Evolutionary conservation across 2,888 invertebrate genomes (phyloP), one percentile per base, ranked within the genome.

Genomic region (Drosophila stalkeri): DNA sequence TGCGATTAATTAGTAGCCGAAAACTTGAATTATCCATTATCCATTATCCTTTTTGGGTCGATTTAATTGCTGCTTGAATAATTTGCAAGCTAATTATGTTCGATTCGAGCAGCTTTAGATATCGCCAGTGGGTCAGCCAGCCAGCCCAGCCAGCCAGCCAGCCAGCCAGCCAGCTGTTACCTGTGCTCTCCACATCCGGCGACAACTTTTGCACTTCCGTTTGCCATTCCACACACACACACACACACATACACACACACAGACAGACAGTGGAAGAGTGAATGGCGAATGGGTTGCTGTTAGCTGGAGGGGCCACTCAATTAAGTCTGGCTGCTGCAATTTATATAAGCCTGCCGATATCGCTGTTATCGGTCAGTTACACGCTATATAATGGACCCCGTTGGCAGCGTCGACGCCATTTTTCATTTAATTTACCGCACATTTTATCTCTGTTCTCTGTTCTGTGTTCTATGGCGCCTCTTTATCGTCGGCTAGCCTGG

Each of bases 401-500:
- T 27, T 6, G 65, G 41, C 16, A 52, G 46, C 51, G 43, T 37
- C 14, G 49, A 44, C 27, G 70, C 65, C 72, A 87, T 85, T 90
- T 84, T 77, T 88, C 86, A 82, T 82, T 88, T 77, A 82, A 86
- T 88, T 88, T 81, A 84, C 79, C 77, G 75, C 75, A 86, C 68
- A 73, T 69, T 82, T 82, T 81, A 84, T 81, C 81, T 68, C 61
- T 62, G 59, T 31, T 27, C 4, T 27, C 27, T 27, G 27, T 27
- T 27, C 4, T 27, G 5, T 27, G 27, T 27, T 62, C 59, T 57
- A 72, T 70, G 63, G 69, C 64, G 68, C 66, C 74, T 66, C 75
- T 51, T 68, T 70, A 63, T 69, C 67, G 72, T 51, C 35, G 23
- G 33, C 49, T n/a, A 6, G 35, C 35, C 33, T 23, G 57, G 54